phyloP scores from a whole-genome alignment of 2,888 invertebrate species.

The Orthonychiurus folsomi region DNA sequence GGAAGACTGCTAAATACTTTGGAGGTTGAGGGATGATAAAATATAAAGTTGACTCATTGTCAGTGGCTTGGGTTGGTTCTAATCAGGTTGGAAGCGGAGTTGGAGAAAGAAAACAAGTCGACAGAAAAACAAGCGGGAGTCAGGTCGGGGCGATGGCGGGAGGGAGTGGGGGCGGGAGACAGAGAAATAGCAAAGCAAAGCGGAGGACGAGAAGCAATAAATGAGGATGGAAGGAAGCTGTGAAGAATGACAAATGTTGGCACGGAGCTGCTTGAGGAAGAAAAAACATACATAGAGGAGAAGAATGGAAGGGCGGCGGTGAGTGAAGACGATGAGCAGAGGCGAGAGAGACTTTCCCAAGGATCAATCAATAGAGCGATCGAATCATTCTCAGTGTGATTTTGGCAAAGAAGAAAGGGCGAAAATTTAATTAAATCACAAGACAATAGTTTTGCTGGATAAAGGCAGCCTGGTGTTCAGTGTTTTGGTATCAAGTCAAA shows the following conservation, averaged over 20 bases:
- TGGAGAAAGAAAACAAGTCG: background rate
- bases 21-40: background rate
- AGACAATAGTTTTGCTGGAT: constrained; percentile 26
- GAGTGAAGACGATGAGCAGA: constrained; percentile 17
- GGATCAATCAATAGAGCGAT: constrained; percentile 25
- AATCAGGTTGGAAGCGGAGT: background rate
- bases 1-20: background rate
- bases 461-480: constrained; percentile 19
- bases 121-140: background rate
- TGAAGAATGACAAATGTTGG: constrained; percentile 1
- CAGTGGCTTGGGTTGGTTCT: background rate
- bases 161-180: background rate
- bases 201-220: constrained; percentile 8
- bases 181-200: background rate
- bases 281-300: background rate
- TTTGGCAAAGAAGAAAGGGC: constrained; percentile 21
- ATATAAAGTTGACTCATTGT: background rate
- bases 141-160: background rate
- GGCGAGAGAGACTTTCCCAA: constrained; percentile 10
- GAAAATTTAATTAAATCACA: constrained; percentile 32
- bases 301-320: constrained; percentile 2
- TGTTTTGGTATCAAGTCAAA: constrained; percentile 22
- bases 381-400: constrained; percentile 25
- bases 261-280: background rate
- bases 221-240: background rate